These are phyloP conservation scores for Sarcophaga rosellei DNA, from an alignment of 2,888 invertebrate genomes.

Conservation along the genomic window DNA sequence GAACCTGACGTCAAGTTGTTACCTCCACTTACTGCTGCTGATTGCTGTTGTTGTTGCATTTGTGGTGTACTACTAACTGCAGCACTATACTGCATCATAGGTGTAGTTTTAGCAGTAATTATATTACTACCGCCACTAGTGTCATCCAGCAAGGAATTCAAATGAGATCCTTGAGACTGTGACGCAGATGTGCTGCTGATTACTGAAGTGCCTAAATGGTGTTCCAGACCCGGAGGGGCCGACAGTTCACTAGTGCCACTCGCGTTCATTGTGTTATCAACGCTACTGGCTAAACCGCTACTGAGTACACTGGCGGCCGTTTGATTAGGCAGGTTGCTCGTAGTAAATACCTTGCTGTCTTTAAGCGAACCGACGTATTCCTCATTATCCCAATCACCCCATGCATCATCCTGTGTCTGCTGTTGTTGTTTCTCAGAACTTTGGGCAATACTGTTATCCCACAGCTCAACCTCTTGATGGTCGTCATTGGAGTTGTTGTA, in stretches of 20 bases:
- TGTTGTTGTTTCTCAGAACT: conserved; percentile 80
- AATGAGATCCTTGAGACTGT: conserved; percentile 75
- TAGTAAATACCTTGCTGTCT: conserved; percentile 96
- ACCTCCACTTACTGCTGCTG: conserved; percentile 42
- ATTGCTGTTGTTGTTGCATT: conserved; percentile 64
- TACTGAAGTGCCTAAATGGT: conserved; percentile 76
- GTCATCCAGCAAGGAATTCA: conserved; percentile 76
- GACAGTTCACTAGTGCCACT: conserved; percentile 72
- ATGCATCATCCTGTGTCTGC: conserved; percentile 81
- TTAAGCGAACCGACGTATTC: conserved; percentile 97
- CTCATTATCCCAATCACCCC: conserved; percentile 93
- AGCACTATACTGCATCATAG: conserved; percentile 78
- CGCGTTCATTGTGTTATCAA: conserved; percentile 53
- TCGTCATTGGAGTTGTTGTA: conserved; percentile 78
- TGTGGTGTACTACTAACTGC: conserved; percentile 74
- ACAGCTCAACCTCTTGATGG: conserved; percentile 83
- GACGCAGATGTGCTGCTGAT: conserved; percentile 67
- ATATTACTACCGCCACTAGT: conserved; percentile 72
- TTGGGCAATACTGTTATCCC: conserved; percentile 83
- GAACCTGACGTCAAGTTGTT: conserved; percentile 34
- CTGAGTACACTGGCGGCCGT: conserved; percentile 77
- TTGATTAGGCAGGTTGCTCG: conserved; percentile 83
- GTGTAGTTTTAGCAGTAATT: conserved; percentile 72
- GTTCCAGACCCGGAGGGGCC: conserved; percentile 82
- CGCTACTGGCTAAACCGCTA: conserved; percentile 70